Evolutionary conservation across 2,888 invertebrate genomes (phyloP), one percentile per base, ranked within the genome.

Genomic region (Mylabris sibirica): DNA sequence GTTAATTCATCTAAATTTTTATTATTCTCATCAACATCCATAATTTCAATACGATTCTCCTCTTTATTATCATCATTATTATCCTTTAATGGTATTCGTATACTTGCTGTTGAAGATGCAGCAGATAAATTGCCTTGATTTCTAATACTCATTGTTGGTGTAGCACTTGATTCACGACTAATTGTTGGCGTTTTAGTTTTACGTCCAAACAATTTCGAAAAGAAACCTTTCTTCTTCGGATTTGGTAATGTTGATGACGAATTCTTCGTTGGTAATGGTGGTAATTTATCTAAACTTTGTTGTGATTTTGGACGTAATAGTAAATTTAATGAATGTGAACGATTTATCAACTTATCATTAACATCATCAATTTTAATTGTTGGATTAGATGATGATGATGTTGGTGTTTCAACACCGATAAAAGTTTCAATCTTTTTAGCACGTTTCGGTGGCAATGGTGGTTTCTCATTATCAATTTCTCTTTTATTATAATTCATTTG

Each of bases 401-500:
- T 76, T 82, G 1, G 6, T 5, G n/a, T n/a, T 17, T 49, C 20
- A 14, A 5, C 57, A 24, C 83, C 81, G 24, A 85, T 84, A 62
- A 80, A 83, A 3, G 85, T 84, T 78, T 85, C 84, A 20, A 83
- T 77, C 73, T 90, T 91, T 64, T 90, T 90, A 2, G 90, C 86
- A 62, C 95, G 89, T 81, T 95, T 95, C 0, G 95, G 95, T 0
- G 95, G 95, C 67, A 69, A 44, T 3, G 71, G 71, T 11, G 71
- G 71, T 20, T 69, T 69, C 9, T 69, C 71, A 3, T 53, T 20
- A 12, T 70, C 70, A 57, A 62, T 66, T 22, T 71, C 71, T 22
- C 71, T 20, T 59, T 72, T 70, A 84, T 14, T 69, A 88, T n/a
- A n/a, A n/a, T 80, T 87, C 41, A 63, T 71, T 9, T 66, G 61